Evolutionary conservation across 2,113 vertebrate genomes (phyloP), one percentile per base, ranked within the genome.

Genomic region (Sceloporus undulatus): DNA sequence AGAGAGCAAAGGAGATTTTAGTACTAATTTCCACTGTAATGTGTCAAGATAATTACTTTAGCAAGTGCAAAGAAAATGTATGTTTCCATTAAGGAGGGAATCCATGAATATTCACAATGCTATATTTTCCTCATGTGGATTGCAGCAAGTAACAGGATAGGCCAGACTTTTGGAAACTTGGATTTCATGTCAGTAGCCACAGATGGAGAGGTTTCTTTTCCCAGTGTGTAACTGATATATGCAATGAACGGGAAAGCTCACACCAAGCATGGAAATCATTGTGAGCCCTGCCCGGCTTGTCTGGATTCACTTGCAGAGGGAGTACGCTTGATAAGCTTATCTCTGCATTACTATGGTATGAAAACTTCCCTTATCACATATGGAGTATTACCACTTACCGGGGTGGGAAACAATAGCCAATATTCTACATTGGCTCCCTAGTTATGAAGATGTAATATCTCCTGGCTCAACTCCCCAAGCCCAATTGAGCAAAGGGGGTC

Each of bases 11-110:
- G 38, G 65, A 84, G n/a, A 38, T 42, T 66, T 77, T 71, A 59
- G 82, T 42, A n/a, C 19, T 84, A 70, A 79, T 88, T 78, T 84
- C 74, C 52, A 16, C 21, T 70, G 77, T 80, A 87, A 34, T 62
- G 34, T n/a, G 34, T 70, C 38, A 25, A 42, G 78, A 62, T 59
- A 71, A 68, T 84, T 78, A 70, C 25, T 78, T 76, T 52, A 42
- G 70, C 18, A 6, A 87, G 40, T 52, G 13, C 29, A 65, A n/a
- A 27, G 73, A 52, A 75, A 56, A 19, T 40, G 10, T 25, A 34
- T 9, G 21, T 79, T 84, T 84, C 19, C 65, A 62, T 59, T 70
- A 79, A 84, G 62, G 54, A 59, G 5, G 18, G 38, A 56, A 11
- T 40, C n/a, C 25, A 27, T 70, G n/a, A 52, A 40, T 56, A 79